These are phyloP conservation scores for Andrena marginata DNA, from an alignment of 2,888 invertebrate genomes.

Conservation along the genomic window DNA sequence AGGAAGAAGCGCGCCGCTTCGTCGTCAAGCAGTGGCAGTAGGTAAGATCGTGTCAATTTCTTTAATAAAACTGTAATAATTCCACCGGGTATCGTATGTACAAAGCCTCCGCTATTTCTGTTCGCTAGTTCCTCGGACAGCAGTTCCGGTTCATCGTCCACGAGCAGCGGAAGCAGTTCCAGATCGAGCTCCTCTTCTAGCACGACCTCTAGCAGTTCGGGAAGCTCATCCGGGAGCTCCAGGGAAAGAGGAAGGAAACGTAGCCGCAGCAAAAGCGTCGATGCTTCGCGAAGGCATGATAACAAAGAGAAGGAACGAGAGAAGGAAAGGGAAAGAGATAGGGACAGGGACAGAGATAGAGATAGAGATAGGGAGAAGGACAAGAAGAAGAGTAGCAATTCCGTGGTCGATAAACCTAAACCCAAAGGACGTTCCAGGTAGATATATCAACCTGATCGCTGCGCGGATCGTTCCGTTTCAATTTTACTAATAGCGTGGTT, in stretches of 20 bases:
- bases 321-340: constrained; percentile 85
- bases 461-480: background rate
- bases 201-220: constrained; percentile 92
- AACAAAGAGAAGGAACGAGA: constrained; percentile 85
- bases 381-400: constrained; percentile 83
- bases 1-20: constrained; percentile 91
- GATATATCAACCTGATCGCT: background rate
- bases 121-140: constrained; percentile 90
- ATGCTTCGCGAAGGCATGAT: constrained; percentile 84
- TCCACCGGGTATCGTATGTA: background rate
- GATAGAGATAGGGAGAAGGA: constrained; percentile 83
- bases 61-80: background rate
- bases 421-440: constrained; percentile 81
- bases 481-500: background rate
- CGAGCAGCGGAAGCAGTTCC: constrained; percentile 86
- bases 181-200: constrained; percentile 91
- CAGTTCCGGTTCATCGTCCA: constrained; percentile 88
- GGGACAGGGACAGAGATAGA: constrained; percentile 83
- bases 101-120: background rate
- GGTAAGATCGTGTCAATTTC: constrained; percentile 84
- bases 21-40: constrained; percentile 93
- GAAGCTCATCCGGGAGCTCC: constrained; percentile 87
- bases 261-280: constrained; percentile 83
- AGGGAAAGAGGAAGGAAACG: constrained; percentile 88
- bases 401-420: constrained; percentile 82